Evolutionary conservation across 53 echinoderm and acorn worm species (phyloP).

Genomic region (Holothuria leucospilota): DNA sequence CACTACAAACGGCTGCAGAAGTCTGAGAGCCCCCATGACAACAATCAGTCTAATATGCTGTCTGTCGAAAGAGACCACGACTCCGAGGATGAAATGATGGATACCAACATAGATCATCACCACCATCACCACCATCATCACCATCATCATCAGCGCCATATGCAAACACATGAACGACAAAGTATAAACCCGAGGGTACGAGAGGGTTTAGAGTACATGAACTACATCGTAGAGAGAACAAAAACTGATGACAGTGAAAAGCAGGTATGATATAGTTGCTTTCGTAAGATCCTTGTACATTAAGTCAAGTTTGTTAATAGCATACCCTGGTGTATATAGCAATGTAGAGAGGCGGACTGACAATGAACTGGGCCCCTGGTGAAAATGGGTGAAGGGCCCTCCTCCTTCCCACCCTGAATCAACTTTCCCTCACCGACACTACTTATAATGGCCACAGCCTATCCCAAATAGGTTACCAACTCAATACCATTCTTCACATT

Average conservation of each 20-base stretch:
- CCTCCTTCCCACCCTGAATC: too few species aligned
- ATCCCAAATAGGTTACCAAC: too few species aligned
- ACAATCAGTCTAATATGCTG: slow-evolving; percentile 53
- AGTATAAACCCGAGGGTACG: slow-evolving; percentile 78
- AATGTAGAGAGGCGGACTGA: too few species aligned
- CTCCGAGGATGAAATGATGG: slow-evolving; percentile 82
- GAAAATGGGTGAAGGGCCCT: too few species aligned
- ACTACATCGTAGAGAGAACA: slow-evolving; percentile 88
- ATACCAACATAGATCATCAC: slow-evolving; percentile 65
- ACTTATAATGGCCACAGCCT: too few species aligned
- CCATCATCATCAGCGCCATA: slow-evolving; percentile 47
- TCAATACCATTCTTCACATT: too few species aligned
- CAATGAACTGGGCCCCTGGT: too few species aligned
- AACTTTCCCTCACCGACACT: too few species aligned
- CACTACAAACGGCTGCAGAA: slow-evolving; percentile 67
- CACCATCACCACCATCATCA: slow-evolving; percentile 53
- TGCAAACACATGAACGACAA: slow-evolving; percentile 57
- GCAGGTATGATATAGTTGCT: slow-evolving; percentile 46
- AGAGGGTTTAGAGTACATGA: slow-evolving; percentile 80
- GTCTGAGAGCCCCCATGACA: slow-evolving; percentile 50
- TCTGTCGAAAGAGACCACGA: slow-evolving; percentile 65
- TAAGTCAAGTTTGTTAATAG: too few species aligned
- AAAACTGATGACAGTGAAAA: slow-evolving; percentile 82
- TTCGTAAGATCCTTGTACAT: too few species aligned
- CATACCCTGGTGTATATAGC: too few species aligned